Conservation (phyloP, 2,113 vertebrate species). For the Macquaria australasica region DNA sequence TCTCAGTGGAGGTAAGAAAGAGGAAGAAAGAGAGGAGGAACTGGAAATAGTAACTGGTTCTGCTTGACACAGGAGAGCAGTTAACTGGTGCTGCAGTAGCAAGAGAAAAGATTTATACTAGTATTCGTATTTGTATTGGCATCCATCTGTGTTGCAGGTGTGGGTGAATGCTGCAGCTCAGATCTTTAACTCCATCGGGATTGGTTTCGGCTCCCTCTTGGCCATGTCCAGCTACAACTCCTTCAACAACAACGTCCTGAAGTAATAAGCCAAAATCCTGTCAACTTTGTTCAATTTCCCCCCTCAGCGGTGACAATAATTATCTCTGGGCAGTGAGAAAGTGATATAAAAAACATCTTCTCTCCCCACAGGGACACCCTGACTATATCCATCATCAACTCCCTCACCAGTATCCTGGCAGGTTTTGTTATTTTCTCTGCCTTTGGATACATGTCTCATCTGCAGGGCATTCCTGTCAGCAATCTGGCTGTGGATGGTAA, state of each 20-base stretch:
- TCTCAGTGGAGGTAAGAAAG: constrained; percentile 77
- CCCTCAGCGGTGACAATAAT: not conserved
- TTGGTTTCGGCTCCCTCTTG: constrained; percentile 84
- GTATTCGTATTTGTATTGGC: not conserved
- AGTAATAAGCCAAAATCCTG: constrained; percentile 65
- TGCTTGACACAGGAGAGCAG: not conserved
- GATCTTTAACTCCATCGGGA: constrained; percentile 87
- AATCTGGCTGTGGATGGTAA: constrained; percentile 85
- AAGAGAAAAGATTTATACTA: not conserved
- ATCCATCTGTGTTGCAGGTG: constrained; percentile 73
- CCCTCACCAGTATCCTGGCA: constrained; percentile 83
- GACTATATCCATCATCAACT: constrained; percentile 81
- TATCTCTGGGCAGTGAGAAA: not conserved
- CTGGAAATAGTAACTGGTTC: not conserved
- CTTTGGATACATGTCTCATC: constrained; percentile 86
- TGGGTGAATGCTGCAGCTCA: constrained; percentile 87
- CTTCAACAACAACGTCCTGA: constrained; percentile 85
- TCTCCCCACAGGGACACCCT: constrained; percentile 81
- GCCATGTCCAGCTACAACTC: constrained; percentile 87
- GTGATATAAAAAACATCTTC: not conserved
- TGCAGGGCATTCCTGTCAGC: constrained; percentile 79
- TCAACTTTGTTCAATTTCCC: not conserved
- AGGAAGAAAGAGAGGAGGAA: not conserved
- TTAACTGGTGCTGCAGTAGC: not conserved
- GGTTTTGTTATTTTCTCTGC: constrained; percentile 88